These are phyloP conservation scores for Tragelaphus eurycerus DNA, from an alignment of 2,797 vertebrate genomes.

Conservation along the genomic window DNA sequence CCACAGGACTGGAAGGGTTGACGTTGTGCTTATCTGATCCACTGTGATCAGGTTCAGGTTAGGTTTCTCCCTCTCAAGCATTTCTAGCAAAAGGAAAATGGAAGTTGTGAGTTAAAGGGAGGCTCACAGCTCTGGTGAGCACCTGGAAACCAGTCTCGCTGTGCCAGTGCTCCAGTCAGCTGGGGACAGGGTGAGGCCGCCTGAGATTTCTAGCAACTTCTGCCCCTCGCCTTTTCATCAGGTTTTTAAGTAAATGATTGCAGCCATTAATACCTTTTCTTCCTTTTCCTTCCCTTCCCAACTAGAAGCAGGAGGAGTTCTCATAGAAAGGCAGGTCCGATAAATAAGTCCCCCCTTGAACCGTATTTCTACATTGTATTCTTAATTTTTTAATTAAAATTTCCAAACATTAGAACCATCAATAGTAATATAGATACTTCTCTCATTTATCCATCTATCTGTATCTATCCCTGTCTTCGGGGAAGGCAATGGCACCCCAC, in stretches of 20 bases:
- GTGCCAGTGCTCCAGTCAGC: too few relatives aligned
- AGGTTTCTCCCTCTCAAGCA: neutral
- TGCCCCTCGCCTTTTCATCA: neutral
- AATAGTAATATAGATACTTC: neutral
- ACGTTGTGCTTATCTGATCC: neutral
- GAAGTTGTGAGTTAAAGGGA: neutral
- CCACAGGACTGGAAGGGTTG: neutral
- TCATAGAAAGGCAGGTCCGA: neutral
- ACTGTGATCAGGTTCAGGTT: neutral
- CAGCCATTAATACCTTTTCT: neutral
- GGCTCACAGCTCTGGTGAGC: fast-evolving
- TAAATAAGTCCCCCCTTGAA: neutral
- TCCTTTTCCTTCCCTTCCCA: neutral
- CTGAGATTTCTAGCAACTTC: neutral
- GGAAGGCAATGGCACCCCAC: too few relatives aligned
- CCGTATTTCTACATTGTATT: neutral
- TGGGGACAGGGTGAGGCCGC: fast-evolving
- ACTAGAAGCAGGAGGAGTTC: neutral
- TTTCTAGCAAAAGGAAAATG: neutral
- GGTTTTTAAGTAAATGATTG: neutral
- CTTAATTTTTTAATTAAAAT: neutral
- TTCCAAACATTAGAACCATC: neutral
- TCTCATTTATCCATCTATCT: neutral
- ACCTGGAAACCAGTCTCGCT: neutral
- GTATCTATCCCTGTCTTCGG: neutral